Conservation (phyloP, 2,113 vertebrate genomes). For the Austrofundulus limnaeus region DNA sequence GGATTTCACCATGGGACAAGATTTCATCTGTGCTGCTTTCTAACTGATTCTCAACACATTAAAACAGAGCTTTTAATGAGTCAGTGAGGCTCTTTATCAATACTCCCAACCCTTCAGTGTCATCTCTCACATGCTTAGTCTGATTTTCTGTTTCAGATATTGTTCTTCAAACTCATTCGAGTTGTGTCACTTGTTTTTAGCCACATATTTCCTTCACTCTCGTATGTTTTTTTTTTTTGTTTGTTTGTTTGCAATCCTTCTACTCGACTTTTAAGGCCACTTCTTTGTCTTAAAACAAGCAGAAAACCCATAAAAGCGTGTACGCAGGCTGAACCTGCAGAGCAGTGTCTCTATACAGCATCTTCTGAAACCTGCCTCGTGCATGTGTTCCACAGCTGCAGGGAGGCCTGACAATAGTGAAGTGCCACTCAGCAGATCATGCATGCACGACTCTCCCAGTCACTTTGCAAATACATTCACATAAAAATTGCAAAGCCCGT, state of each 20-base stretch:
- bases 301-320: constrained; percentile 50
- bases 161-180: constrained; percentile 25
- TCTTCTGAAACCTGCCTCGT: constrained; percentile 17
- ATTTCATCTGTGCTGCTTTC: constrained; percentile 36
- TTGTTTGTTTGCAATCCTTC: constrained; percentile 8
- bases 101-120: constrained; percentile 47
- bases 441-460: constrained; percentile 12
- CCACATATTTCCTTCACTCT: constrained; percentile 19
- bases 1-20: constrained; percentile 51
- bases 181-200: constrained; percentile 23
- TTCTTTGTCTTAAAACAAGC: constrained; percentile 35
- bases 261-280: constrained; percentile 42
- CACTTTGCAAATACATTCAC: constrained; percentile 4
- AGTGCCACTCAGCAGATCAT: constrained; percentile 8
- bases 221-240: constrained; percentile 2
- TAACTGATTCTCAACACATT: constrained; percentile 34
- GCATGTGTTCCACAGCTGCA: constrained; percentile 40
- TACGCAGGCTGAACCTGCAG: constrained; percentile 45
- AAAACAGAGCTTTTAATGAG: constrained; percentile 37
- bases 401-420: constrained; percentile 28
- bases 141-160: constrained; percentile 59
- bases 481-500: constrained; percentile 22
- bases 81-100: constrained; percentile 46
- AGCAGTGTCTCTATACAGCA: constrained; percentile 49
- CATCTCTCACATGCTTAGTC: constrained; percentile 23